Conservation (phyloP, 2,888 invertebrate genomes). For the Hydrotaea cyrtoneurina region DNA sequence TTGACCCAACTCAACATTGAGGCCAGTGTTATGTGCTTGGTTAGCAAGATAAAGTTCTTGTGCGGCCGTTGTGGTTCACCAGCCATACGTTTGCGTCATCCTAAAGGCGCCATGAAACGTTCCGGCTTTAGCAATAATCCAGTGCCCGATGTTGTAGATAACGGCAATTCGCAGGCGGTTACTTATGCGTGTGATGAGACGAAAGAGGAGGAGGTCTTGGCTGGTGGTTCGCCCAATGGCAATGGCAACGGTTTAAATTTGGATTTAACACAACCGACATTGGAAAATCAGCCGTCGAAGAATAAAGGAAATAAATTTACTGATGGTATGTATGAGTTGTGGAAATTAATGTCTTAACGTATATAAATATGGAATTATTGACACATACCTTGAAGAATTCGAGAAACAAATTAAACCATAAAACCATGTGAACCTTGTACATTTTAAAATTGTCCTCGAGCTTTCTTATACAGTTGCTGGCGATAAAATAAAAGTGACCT, state of each 20-base stretch:
- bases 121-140: conserved; percentile 75
- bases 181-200: not conserved
- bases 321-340: conserved; percentile 81
- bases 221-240: conserved; percentile 52
- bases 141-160: conserved; percentile 78
- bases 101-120: conserved; percentile 76
- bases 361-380: too few species aligned
- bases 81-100: conserved; percentile 85
- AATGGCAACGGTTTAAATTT: conserved; percentile 70
- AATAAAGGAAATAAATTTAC: conserved; percentile 87
- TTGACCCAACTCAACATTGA: conserved; percentile 92
- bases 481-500: too few species aligned
- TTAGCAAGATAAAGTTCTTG: conserved; percentile 90
- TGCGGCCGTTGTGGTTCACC: conserved; percentile 89
- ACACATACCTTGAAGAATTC: too few species aligned
- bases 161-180: conserved; percentile 68
- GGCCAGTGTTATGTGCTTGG: conserved; percentile 92
- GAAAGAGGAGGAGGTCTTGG: conserved; percentile 5
- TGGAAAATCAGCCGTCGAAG: conserved; percentile 72
- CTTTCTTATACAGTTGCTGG: too few species aligned
- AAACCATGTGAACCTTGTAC: too few species aligned
- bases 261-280: conserved; percentile 68
- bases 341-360: too few species aligned
- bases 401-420: too few species aligned
- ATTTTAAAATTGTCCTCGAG: too few species aligned